Conservation (phyloP, 2,797 vertebrate genomes). For the Danio jaintianensis region DNA sequence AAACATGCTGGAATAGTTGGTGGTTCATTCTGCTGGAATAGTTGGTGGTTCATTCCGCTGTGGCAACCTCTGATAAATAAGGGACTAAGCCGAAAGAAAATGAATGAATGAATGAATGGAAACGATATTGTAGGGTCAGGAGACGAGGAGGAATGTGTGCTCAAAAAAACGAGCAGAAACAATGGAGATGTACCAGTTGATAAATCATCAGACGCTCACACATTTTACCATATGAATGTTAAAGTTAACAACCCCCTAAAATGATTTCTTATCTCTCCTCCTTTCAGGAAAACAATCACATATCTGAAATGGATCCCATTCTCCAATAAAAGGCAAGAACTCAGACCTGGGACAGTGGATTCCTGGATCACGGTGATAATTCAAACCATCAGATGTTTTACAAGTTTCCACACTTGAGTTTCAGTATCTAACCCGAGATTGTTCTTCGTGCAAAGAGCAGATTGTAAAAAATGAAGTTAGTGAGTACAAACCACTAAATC, state of each 20-base stretch:
- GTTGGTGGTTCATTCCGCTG: no score
- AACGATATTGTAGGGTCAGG: neutral
- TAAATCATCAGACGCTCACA: constrained; percentile 22
- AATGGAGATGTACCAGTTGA: neutral
- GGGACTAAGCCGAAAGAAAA: no score
- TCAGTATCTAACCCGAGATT: constrained; percentile 24
- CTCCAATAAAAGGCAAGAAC: constrained; percentile 83
- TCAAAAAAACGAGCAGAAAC: constrained; percentile 1
- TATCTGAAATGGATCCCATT: constrained; percentile 84
- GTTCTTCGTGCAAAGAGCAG: constrained; percentile 17
- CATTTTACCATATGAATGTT: neutral
- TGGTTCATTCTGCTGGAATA: no score
- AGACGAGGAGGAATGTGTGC: neutral
- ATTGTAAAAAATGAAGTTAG: constrained; percentile 29
- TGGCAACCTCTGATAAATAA: no score
- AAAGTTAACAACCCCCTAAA: constrained; percentile 19
- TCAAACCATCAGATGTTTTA: constrained; percentile 32
- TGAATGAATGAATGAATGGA: no score
- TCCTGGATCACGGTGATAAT: constrained; percentile 10
- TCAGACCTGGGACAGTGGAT: constrained; percentile 7
- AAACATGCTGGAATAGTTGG: no score
- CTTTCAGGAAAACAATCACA: constrained; percentile 84
- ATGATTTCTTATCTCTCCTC: constrained; percentile 59
- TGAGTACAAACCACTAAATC: constrained; percentile 38
- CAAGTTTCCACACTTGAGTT: constrained; percentile 19